Evolutionary conservation across 2,113 vertebrate species (phyloP), one percentile per base, ranked within the genome.

Genomic region (Zapornia atra): DNA sequence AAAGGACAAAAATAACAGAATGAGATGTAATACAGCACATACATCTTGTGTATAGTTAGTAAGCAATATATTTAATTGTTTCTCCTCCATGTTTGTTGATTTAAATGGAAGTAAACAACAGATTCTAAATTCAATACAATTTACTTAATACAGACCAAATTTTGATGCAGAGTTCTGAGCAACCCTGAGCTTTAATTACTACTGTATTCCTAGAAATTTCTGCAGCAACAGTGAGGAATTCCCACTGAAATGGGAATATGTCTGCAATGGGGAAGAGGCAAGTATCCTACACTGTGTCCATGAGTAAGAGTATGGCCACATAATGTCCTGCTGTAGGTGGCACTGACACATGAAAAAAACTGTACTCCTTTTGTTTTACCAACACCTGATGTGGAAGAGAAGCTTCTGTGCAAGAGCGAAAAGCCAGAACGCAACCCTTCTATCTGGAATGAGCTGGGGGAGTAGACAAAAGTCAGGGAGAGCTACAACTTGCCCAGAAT

Each of bases 1-100:
- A 63, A 87, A 94, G 82, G 56, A 86, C 60, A 95, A 96, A 91
- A 91, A 90, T 95, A 96, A 96, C 73, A 92, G 91, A 95, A 96
- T 94, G 94, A 98, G 78, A 90, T 46, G 15, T 10, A 97, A 78
- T 80, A 91, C 69, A 95, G 88, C 56, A 73, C 86, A 95, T 77
- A 63, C 68, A 94, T 94, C 94, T 94, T 92, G 40, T 42, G 42
- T 82, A 48, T 9, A 81, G 57, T 90, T 70, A 90, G 77, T 46
- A 68, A 94, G 42, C 79, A 96, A 89, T 84, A 50, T 42, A 89
- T 94, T 94, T 89, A 83, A 84, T 88, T 96, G 86, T 66, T 88
- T 79, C 70, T 90, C 44, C 50, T 93, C 87, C 79, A 65, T 92
- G 15, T 82, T 80, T 91, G 57, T 91, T 91, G 78, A 90, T 85